phyloP scores from a whole-genome alignment of 2,888 invertebrate genomes.

The Timandra comae region DNA sequence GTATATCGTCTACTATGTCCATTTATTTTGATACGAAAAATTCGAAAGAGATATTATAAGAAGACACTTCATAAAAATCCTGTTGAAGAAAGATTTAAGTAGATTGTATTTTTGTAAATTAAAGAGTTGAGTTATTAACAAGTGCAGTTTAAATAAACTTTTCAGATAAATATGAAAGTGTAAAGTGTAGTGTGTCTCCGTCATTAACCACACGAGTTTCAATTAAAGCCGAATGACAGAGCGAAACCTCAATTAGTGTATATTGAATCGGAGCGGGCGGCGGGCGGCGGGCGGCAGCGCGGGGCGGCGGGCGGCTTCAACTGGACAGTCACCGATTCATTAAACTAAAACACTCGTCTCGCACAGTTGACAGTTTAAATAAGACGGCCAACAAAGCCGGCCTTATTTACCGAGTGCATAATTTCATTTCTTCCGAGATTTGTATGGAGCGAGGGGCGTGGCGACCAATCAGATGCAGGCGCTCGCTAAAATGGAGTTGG shows the following conservation, averaged over 20 bases:
- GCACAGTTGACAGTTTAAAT: constrained; percentile 35
- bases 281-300: not conserved
- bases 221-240: too few relatives aligned
- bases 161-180: too few relatives aligned
- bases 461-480: constrained; percentile 71
- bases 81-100: too few relatives aligned
- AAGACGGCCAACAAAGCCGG: constrained; percentile 46
- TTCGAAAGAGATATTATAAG: too few relatives aligned
- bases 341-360: constrained; percentile 29
- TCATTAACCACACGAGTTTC: too few relatives aligned
- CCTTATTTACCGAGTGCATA: constrained; percentile 68
- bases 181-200: too few relatives aligned
- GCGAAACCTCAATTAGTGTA: not conserved
- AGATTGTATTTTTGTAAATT: too few relatives aligned
- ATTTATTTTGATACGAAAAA: too few relatives aligned
- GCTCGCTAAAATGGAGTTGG: constrained; percentile 58
- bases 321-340: constrained; percentile 25
- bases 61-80: too few relatives aligned
- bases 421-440: constrained; percentile 58
- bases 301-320: not conserved
- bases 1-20: too few relatives aligned
- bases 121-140: too few relatives aligned
- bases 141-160: too few relatives aligned
- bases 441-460: constrained; percentile 42
- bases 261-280: not conserved